phyloP scores from a whole-genome alignment of 1,140 invertebrate species.

The Stratiolaelaps scimitus region DNA sequence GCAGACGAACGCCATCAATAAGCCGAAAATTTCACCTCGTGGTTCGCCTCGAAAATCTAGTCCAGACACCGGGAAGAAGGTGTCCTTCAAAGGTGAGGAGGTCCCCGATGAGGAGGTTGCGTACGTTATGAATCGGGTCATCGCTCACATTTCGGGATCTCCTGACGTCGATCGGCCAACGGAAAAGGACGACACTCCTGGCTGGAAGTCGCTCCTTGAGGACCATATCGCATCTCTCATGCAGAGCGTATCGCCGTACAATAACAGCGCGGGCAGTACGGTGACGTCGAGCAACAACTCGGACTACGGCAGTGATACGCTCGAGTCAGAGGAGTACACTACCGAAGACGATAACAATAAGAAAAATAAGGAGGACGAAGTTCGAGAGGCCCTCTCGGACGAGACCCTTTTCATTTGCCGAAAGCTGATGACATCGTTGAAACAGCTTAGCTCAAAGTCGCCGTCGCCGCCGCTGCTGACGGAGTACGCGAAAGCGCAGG shows the following conservation, averaged over 20 bases:
- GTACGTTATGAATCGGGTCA: conserved; percentile 23
- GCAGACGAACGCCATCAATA: neutral
- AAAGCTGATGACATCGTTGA: conserved; percentile 36
- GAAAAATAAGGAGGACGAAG: neutral
- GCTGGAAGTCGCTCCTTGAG: conserved; percentile 31
- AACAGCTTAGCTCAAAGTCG: conserved; percentile 41
- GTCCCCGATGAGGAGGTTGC: conserved; percentile 15
- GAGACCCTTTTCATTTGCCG: conserved; percentile 38
- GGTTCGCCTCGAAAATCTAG: conserved; percentile 9
- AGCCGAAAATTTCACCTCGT: neutral
- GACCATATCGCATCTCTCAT: conserved; percentile 35
- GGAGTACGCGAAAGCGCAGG: conserved; percentile 63
- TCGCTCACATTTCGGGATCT: conserved; percentile 22
- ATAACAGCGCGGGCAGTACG: conserved; percentile 33
- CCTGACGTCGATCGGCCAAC: conserved; percentile 25
- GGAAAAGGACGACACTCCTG: conserved; percentile 10
- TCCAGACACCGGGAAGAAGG: conserved; percentile 27
- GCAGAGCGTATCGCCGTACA: conserved; percentile 35
- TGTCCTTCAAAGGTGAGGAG: conserved; percentile 24
- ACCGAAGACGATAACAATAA: conserved; percentile 31
- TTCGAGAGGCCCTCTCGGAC: conserved; percentile 30
- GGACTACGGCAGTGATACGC: conserved; percentile 37
- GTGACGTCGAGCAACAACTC: conserved; percentile 34
- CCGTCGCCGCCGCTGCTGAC: conserved; percentile 62
- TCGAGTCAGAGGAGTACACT: conserved; percentile 35